Conservation (phyloP, 2,113 vertebrate species). For the Climacteris rufus region DNA sequence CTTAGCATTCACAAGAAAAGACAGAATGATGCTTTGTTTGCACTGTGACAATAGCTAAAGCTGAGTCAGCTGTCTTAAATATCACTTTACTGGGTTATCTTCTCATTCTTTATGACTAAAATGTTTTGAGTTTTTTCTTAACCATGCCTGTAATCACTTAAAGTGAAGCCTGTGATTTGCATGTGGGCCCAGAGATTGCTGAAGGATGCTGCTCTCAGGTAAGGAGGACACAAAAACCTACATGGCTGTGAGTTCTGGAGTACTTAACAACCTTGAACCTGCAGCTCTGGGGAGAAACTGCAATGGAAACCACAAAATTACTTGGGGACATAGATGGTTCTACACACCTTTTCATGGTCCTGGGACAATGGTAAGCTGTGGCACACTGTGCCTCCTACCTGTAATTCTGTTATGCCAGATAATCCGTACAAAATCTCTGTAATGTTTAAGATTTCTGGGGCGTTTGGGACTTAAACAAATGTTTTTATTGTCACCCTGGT, state of each 20-base stretch:
- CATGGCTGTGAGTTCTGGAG: background rate
- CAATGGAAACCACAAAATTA: background rate
- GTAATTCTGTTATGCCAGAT: background rate
- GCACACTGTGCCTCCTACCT: background rate
- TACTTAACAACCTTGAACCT: background rate
- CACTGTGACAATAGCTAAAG: background rate
- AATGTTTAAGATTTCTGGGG: background rate
- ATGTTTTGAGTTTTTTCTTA: background rate
- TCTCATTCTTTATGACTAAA: background rate
- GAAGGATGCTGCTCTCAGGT: background rate
- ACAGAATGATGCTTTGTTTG: background rate
- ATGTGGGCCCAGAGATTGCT: background rate
- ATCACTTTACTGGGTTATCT: background rate
- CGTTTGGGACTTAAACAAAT: background rate
- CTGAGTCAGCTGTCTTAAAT: background rate
- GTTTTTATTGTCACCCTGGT: background rate
- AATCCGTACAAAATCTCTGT: background rate
- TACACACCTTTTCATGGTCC: background rate
- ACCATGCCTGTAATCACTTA: background rate
- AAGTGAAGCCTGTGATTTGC: background rate
- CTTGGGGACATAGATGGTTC: background rate
- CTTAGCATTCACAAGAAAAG: background rate
- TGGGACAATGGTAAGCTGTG: background rate
- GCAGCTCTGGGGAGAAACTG: background rate
- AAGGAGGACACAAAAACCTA: background rate